Evolutionary conservation across 2,888 invertebrate species (phyloP).

Genomic region (Cremastinae sp.): DNA sequence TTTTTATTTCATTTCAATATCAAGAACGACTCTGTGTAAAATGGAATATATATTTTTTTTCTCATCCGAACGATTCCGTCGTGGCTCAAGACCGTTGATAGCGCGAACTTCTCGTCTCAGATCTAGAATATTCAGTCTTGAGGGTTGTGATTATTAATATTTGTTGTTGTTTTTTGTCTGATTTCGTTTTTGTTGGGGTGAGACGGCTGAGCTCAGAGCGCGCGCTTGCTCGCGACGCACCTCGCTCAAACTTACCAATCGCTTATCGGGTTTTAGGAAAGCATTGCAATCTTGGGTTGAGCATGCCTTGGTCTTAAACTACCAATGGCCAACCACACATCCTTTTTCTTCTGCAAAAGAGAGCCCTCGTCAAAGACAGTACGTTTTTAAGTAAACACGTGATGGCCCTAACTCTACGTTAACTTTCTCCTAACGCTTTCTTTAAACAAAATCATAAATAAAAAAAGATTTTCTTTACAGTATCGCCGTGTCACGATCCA

Average conservation of each 20-base stretch:
- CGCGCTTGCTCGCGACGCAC: slow-evolving; percentile 72
- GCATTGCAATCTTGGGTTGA: slow-evolving; percentile 80
- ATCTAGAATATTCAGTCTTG: slow-evolving; percentile 56
- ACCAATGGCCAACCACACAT: slow-evolving; percentile 80
- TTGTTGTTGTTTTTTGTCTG: slow-evolving; percentile 17
- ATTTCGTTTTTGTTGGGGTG: slow-evolving; percentile 48
- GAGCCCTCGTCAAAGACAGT: slow-evolving; percentile 80
- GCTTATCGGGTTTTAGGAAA: slow-evolving; percentile 79
- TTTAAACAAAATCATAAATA: slow-evolving; percentile 31
- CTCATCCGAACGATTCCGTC: slow-evolving; percentile 41
- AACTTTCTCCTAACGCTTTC: slow-evolving; percentile 43
- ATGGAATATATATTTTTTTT: slow-evolving; percentile 1
- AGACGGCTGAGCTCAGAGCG: slow-evolving; percentile 72
- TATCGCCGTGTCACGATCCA: not conserved
- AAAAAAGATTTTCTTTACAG: slow-evolving; percentile 18
- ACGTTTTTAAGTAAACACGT: slow-evolving; percentile 76
- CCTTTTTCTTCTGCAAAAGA: slow-evolving; percentile 80
- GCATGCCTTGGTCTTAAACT: slow-evolving; percentile 80
- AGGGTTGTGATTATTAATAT: slow-evolving; percentile 21
- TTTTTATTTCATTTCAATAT: slow-evolving; percentile 15
- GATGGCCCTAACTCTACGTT: slow-evolving; percentile 72
- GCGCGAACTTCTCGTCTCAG: slow-evolving; percentile 61
- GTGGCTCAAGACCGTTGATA: slow-evolving; percentile 56
- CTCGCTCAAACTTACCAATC: slow-evolving; percentile 79
- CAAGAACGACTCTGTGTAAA: slow-evolving; percentile 28